Conservation (phyloP, 1,140 invertebrate genomes). For the Micrasema minimum region DNA sequence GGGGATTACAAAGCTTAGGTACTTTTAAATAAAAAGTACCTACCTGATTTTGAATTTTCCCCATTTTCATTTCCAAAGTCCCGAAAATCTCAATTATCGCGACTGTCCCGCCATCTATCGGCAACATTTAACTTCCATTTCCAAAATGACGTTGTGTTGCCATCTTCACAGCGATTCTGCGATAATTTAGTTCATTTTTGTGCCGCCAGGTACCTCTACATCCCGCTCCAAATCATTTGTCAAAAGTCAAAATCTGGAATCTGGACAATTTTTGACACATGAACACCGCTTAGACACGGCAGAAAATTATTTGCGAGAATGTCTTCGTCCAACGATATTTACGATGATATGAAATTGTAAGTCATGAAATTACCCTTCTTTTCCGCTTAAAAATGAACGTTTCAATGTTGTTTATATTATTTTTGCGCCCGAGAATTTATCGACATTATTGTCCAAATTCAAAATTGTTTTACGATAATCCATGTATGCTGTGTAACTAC, state of each 20-base stretch:
- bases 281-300: constrained; percentile 14
- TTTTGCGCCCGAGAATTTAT: constrained; percentile 4
- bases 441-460: constrained; percentile 7
- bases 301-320: constrained; percentile 37
- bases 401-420: background rate
- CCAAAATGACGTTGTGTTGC: background rate
- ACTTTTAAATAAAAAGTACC: too few relatives aligned
- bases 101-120: background rate
- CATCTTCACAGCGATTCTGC: background rate
- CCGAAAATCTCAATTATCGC: background rate
- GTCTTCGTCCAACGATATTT: constrained; percentile 62
- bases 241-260: background rate
- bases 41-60: background rate
- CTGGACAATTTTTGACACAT: constrained; percentile 31
- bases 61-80: background rate
- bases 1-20: too few relatives aligned
- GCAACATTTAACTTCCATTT: background rate
- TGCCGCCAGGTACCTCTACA: background rate
- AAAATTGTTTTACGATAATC: too few relatives aligned
- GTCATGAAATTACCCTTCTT: constrained; percentile 53
- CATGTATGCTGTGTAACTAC: too few relatives aligned
- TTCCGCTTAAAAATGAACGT: background rate
- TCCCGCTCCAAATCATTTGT: background rate
- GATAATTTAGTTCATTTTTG: too few relatives aligned
- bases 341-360: constrained; percentile 74